These are phyloP conservation scores for Papilio aristodemus DNA, from an alignment of 1,140 invertebrate genomes.

Conservation along the genomic window DNA sequence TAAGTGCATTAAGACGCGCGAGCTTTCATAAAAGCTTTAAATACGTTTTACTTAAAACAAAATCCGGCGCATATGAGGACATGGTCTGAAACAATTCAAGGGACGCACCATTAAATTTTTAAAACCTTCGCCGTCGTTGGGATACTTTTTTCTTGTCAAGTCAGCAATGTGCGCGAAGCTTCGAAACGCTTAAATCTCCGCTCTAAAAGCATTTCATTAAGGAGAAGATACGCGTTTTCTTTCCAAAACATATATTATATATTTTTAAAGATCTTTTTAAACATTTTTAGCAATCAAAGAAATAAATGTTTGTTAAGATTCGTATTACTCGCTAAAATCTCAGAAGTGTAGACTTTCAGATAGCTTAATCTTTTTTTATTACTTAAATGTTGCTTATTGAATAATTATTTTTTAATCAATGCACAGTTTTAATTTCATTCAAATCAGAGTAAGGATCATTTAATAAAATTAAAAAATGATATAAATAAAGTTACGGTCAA, in stretches of 20 bases:
- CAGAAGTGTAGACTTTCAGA: too few species aligned
- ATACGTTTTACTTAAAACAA: slow-evolving; percentile 6
- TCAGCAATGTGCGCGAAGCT: slow-evolving; percentile 52
- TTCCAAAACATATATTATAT: neutral
- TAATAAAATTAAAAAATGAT: too few species aligned
- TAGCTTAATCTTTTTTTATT: too few species aligned
- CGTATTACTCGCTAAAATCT: too few species aligned
- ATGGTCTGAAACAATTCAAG: slow-evolving; percentile 20
- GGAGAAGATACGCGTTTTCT: slow-evolving; percentile 33
- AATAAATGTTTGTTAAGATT: too few species aligned
- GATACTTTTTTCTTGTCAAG: slow-evolving; percentile 50
- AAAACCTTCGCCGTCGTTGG: slow-evolving; percentile 47
- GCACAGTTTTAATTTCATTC: too few species aligned
- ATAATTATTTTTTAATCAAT: too few species aligned
- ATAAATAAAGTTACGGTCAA: neutral
- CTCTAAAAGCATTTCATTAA: slow-evolving; percentile 47
- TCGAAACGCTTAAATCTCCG: slow-evolving; percentile 54
- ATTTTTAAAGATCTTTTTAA: neutral
- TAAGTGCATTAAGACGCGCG: neutral
- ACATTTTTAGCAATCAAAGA: too few species aligned
- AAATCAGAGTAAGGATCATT: too few species aligned
- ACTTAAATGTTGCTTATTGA: too few species aligned
- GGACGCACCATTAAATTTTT: slow-evolving; percentile 42
- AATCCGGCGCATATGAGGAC: neutral
- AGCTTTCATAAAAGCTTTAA: neutral